Evolutionary conservation across 2,888 invertebrate species (phyloP).

Genomic region (Xestia sexstrigata): DNA sequence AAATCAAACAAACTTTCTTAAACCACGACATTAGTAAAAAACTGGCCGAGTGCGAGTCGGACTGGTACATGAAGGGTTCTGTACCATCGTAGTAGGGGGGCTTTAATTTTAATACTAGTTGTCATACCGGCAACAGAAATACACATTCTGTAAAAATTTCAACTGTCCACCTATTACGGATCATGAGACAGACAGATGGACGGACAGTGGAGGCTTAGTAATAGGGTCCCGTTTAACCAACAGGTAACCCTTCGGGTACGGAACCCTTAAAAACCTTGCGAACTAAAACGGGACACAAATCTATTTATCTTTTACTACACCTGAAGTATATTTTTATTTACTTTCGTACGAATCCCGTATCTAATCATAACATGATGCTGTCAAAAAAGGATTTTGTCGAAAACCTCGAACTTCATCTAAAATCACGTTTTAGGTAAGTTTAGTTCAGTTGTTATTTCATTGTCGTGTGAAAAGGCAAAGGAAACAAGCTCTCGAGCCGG

Average conservation of each 20-base stretch:
- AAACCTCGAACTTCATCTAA: slow-evolving; percentile 63
- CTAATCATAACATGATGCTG: slow-evolving; percentile 60
- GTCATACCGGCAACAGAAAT: no score
- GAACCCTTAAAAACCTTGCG: background rate
- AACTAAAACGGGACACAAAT: slow-evolving; percentile 1
- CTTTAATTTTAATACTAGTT: no score
- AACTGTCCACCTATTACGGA: no score
- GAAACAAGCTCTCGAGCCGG: slow-evolving; percentile 82
- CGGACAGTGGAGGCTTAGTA: no score
- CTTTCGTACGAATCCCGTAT: slow-evolving; percentile 39
- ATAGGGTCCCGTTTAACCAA: no score
- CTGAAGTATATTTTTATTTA: slow-evolving; percentile 61
- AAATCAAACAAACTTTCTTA: background rate
- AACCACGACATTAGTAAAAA: slow-evolving; percentile 7
- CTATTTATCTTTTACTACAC: slow-evolving; percentile 26
- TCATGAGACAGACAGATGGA: no score
- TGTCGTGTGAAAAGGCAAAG: slow-evolving; percentile 84
- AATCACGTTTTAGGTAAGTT: slow-evolving; percentile 73
- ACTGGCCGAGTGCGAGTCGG: no score
- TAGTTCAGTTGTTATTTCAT: slow-evolving; percentile 81
- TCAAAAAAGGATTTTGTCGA: slow-evolving; percentile 51
- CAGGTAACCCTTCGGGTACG: no score
- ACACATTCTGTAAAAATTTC: no score
- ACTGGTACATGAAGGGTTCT: no score
- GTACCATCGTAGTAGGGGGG: no score